Evolutionary conservation across 2,888 invertebrate genomes (phyloP).

Genomic region (Dioctria linearis): DNA sequence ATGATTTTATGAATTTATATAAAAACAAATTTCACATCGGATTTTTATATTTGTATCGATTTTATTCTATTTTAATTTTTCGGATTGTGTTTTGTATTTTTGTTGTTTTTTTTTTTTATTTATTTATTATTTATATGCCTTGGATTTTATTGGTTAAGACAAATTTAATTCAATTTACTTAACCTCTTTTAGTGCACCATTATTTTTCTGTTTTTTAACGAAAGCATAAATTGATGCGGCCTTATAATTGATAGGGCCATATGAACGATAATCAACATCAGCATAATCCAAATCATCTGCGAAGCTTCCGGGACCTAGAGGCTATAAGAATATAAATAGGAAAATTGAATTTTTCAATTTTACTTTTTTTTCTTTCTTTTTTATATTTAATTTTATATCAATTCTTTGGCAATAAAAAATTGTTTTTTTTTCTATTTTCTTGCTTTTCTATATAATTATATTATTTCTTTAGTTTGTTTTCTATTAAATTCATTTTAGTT

Average conservation of each 20-base stretch:
- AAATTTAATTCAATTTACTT: conserved; percentile 1
- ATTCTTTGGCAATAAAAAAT: conserved; percentile 15
- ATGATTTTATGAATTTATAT: background rate
- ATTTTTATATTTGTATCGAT: conserved; percentile 14
- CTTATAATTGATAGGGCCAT: conserved; percentile 94
- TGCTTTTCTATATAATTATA: background rate
- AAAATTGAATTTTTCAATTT: conserved; percentile 17
- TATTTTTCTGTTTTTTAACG: conserved; percentile 75
- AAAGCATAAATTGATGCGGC: conserved; percentile 87
- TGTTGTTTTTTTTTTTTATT: conserved; percentile 2
- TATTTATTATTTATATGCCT: background rate
- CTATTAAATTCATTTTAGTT: background rate
- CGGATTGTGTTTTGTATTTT: conserved; percentile 13
- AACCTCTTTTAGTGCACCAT: conserved; percentile 67
- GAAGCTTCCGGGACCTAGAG: conserved; percentile 79
- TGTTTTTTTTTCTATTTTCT: background rate
- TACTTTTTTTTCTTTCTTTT: background rate
- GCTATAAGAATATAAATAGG: conserved; percentile 73
- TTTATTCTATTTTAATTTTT: conserved; percentile 28
- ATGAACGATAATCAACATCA: conserved; percentile 90
- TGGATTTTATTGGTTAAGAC: background rate
- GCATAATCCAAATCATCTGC: conserved; percentile 87
- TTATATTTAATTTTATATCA: background rate
- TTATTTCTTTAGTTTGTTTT: background rate
- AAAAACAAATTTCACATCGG: background rate